Conservation (phyloP, 2,888 invertebrate species). For the Netelia fuscicornis region DNA sequence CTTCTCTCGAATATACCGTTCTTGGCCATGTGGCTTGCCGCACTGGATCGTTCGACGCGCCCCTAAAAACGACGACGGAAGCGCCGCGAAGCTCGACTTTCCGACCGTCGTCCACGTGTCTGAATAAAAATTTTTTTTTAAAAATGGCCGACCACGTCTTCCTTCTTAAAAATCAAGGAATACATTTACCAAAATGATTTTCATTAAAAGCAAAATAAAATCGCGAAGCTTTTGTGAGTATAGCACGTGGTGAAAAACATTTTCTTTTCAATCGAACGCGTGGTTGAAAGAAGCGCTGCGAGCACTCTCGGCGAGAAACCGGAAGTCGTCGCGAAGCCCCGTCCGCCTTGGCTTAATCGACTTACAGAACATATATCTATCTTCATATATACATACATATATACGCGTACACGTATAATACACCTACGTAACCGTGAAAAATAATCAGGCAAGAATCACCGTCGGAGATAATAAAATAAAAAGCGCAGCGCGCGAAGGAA, state of each 20-base stretch:
- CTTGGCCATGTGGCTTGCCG: slow-evolving; percentile 38
- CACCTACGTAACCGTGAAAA: neutral
- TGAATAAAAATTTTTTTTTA: neutral
- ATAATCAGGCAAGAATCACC: neutral
- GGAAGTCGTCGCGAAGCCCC: slow-evolving; percentile 60
- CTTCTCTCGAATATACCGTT: slow-evolving; percentile 37
- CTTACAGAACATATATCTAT: slow-evolving; percentile 27
- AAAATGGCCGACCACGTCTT: neutral
- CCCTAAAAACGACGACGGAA: slow-evolving; percentile 29
- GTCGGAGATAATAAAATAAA: too few species aligned
- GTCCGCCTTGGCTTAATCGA: slow-evolving; percentile 25
- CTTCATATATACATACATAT: neutral
- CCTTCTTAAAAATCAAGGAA: neutral
- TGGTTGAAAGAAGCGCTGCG: neutral
- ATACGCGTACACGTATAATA: neutral
- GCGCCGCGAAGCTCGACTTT: slow-evolving; percentile 21
- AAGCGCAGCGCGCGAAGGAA: neutral
- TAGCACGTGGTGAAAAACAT: neutral
- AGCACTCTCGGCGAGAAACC: slow-evolving; percentile 27
- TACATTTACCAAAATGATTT: neutral
- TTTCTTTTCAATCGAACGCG: neutral
- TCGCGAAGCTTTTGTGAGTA: neutral
- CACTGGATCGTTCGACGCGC: neutral
- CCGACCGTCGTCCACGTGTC: slow-evolving; percentile 20
- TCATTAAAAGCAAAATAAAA: neutral